Base-by-base conservation (phyloP, 2,888 invertebrate species). In the Luperina testacea region DNA sequence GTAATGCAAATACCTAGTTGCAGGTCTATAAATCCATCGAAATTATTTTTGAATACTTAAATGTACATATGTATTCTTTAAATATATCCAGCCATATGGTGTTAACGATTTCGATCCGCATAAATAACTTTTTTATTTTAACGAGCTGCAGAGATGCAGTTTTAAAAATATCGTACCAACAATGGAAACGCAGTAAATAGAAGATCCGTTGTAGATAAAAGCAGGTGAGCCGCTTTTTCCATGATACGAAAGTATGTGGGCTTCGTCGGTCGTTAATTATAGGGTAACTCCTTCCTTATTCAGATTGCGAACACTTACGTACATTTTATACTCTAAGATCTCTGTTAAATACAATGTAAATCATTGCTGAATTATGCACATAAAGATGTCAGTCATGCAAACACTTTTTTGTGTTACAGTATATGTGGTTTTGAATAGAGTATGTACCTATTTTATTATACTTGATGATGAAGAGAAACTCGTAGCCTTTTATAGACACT, bases 191-290 rank as follows among this genome's bases (percentile, higher is more conserved):
- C 57, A 64, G 53, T 80, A 80, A 76, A 83, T 82, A 83, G 83
- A 87, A 92, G 91, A 93, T 94, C 94, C 94, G 92, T 87, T 77
- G 91, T 87, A 90, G 91, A 92, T 91, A 91, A 91, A 93, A 94
- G 89, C 94, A 93, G 95, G 95, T 95, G 94, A 95, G 87, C 95
- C 82, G 92, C 94, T 95, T 95, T 94, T 95, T 96, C 89, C 90
- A 81, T 89, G 91, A 90, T 88, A 85, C 88, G 92, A 92, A 94
- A 94, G 94, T 93, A 95, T 95, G 94, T 94, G 90, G 94, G 94
- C 89, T 92, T 83, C 91, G 90, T 88, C 92, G 91, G 89, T 88
- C 80, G 91, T 90, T 95, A 95, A 95, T 96, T 95, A 94, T 91
- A 95, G 94, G 94, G 93, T 93, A 91, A 89, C 91, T 90, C 90